Conservation (phyloP, 2,797 vertebrate species). For the Coracias cyanogaster region DNA sequence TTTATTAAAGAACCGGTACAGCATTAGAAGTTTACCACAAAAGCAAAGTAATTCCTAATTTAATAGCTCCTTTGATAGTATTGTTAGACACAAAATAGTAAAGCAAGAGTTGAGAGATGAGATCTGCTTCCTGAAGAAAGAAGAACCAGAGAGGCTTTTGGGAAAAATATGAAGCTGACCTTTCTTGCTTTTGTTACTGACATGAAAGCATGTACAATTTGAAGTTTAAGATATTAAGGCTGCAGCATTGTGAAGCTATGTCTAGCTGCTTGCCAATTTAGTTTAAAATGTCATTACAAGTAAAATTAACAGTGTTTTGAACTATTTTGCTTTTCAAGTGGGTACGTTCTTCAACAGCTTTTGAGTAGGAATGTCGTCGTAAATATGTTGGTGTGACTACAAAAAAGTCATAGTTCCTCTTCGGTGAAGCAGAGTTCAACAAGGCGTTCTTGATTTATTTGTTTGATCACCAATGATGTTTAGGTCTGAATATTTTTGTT, state of each 20-base stretch:
- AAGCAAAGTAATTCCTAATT: neutral
- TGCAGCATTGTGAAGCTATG: neutral
- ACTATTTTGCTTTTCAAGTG: neutral
- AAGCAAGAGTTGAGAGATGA: neutral
- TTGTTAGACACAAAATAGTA: neutral
- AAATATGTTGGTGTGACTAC: neutral
- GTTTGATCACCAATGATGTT: neutral
- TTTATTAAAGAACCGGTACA: neutral
- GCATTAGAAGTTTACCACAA: neutral
- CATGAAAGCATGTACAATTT: neutral
- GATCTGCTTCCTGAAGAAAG: neutral
- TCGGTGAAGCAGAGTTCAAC: neutral
- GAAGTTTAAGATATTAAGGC: neutral
- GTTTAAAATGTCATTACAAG: neutral
- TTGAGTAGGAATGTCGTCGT: neutral
- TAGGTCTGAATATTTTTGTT: neutral
- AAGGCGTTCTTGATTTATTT: neutral
- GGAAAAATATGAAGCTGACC: neutral
- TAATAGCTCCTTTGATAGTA: neutral
- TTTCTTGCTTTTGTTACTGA: neutral
- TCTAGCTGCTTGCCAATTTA: neutral
- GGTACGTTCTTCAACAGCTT: neutral
- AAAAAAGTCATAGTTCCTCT: neutral
- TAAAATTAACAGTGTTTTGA: neutral
- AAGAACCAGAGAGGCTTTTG: neutral